phyloP scores from a whole-genome alignment of 2,888 invertebrate species.

The Oligia fasciuncula region DNA sequence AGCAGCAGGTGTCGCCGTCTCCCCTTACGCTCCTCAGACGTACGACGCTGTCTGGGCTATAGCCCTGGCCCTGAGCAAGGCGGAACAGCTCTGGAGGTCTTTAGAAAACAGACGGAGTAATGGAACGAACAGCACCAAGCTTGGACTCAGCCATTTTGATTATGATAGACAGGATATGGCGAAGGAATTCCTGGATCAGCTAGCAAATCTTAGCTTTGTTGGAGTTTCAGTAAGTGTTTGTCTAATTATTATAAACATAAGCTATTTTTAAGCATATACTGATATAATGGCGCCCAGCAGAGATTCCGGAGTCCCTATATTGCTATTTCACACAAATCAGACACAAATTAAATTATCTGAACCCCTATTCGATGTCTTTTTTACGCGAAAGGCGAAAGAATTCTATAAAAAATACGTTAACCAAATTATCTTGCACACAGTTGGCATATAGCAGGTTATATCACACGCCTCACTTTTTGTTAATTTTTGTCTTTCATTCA shows the following conservation, averaged over 20 bases:
- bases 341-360: neutral
- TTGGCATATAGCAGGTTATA: neutral
- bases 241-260: neutral
- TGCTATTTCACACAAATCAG: neutral
- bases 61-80: conserved; percentile 93
- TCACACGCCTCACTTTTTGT: neutral
- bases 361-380: neutral
- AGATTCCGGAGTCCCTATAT: neutral
- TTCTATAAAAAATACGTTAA: neutral
- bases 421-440: neutral
- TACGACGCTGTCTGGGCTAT: conserved; percentile 98
- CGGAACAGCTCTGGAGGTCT: conserved; percentile 90
- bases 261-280: neutral
- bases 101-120: conserved; percentile 68
- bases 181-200: conserved; percentile 92
- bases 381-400: neutral
- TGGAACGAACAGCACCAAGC: conserved; percentile 69
- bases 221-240: conserved; percentile 95
- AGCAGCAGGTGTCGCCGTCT: conserved; percentile 88
- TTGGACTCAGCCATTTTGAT: conserved; percentile 91
- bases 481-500: neutral
- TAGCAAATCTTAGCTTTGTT: conserved; percentile 93
- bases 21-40: conserved; percentile 94
- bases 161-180: conserved; percentile 94
- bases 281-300: neutral